Conservation (phyloP, 2,797 vertebrate genomes). For the Salmo trutta region DNA sequence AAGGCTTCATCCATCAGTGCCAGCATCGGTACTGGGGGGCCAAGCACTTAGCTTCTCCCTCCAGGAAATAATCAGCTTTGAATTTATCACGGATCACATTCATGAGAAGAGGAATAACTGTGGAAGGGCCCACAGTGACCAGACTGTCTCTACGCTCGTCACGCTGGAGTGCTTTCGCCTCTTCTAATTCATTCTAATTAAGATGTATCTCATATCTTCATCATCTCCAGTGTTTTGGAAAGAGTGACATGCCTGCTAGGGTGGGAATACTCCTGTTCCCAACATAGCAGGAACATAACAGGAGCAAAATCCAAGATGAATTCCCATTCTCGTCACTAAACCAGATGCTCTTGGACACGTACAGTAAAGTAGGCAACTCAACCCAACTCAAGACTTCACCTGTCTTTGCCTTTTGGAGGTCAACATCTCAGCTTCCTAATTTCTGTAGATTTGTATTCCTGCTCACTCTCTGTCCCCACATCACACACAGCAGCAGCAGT, state of each 20-base stretch:
- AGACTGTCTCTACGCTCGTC: slow-evolving; percentile 42
- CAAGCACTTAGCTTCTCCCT: slow-evolving; percentile 59
- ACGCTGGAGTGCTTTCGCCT: slow-evolving; percentile 33
- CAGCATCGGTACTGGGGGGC: slow-evolving; percentile 33
- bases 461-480: slow-evolving; percentile 1
- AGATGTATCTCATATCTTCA: slow-evolving; percentile 36
- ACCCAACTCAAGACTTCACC: slow-evolving; percentile 17
- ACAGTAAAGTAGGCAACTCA: slow-evolving; percentile 31
- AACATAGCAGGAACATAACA: neutral
- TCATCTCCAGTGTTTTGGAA: slow-evolving; percentile 35
- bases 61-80: slow-evolving; percentile 79
- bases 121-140: slow-evolving; percentile 24
- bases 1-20: slow-evolving; percentile 70
- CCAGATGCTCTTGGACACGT: neutral
- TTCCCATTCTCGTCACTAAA: slow-evolving; percentile 5
- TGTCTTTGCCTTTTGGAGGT: slow-evolving; percentile 49
- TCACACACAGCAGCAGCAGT: neutral
- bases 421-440: slow-evolving; percentile 54
- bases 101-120: slow-evolving; percentile 49
- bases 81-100: slow-evolving; percentile 75
- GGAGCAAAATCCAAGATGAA: neutral
- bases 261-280: slow-evolving; percentile 2
- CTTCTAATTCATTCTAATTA: slow-evolving; percentile 54
- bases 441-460: slow-evolving; percentile 55
- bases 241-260: slow-evolving; percentile 7